Conservation (phyloP, 2,888 invertebrate species). For the Polietes domitor region DNA sequence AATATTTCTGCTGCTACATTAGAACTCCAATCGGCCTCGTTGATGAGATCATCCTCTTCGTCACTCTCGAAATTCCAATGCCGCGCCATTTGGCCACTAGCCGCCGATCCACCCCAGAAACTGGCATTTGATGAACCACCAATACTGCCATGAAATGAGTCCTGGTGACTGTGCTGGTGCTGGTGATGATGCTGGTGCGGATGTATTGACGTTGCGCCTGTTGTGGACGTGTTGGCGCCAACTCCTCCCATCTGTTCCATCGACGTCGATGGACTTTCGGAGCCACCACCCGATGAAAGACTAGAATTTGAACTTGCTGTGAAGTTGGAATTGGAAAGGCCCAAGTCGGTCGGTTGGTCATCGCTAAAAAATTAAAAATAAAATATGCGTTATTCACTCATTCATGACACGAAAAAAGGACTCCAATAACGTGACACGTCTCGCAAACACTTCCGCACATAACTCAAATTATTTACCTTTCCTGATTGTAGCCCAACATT, state of each 20-base stretch:
- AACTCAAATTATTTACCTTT: constrained; percentile 73
- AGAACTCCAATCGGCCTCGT: constrained; percentile 91
- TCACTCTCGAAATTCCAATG: constrained; percentile 79
- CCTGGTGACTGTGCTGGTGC: constrained; percentile 76
- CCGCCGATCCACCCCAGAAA: constrained; percentile 71
- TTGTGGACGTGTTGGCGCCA: constrained; percentile 66
- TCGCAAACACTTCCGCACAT: not conserved
- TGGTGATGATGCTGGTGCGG: constrained; percentile 68
- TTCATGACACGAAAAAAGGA: not conserved
- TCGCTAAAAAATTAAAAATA: constrained; percentile 81
- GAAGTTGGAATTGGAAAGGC: constrained; percentile 82
- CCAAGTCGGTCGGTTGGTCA: constrained; percentile 85
- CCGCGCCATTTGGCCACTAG: constrained; percentile 71
- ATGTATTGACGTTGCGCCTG: constrained; percentile 61
- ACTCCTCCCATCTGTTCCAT: constrained; percentile 84
- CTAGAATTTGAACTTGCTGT: constrained; percentile 86
- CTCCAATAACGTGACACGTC: not conserved
- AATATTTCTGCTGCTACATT: constrained; percentile 89
- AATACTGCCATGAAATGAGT: constrained; percentile 75
- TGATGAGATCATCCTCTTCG: constrained; percentile 83
- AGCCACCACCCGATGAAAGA: constrained; percentile 81
- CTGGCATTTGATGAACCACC: constrained; percentile 73
- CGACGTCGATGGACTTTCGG: constrained; percentile 89
- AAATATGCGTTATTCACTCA: constrained; percentile 6
- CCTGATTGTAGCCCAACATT: constrained; percentile 74